Base-by-base conservation (phyloP, 2,113 vertebrate species). In the Engraulis encrasicolus region DNA sequence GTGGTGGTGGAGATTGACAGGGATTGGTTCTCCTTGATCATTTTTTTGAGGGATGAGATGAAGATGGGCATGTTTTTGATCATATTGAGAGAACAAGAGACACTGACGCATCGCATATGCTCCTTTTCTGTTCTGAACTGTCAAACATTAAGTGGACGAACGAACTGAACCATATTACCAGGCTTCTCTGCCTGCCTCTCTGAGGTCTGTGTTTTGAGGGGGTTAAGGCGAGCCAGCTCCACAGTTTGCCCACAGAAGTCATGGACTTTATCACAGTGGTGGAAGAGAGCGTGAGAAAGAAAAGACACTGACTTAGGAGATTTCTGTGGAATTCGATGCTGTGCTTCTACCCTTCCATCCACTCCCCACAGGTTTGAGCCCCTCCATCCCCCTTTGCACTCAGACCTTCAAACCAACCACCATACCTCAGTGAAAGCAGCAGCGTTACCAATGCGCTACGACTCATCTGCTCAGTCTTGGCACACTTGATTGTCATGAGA, bases 241-340 rank as follows among this genome's bases (percentile, higher is more conserved):
- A 34, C 11, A 74, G 2, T 31, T 12, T 34, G 27, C 66, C 66
- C 5, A 74, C 34, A 74, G 66, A 74, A 74, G 66, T 31, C 31
- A 34, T 74, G 66, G 66, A 74, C 66, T n/a, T n/a, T n/a, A 74
- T 11, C 66, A 74, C 66, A 74, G 23, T 74, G 66, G 12, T 15
- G 40, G 40, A 9, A n/a, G n/a, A n/a, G n/a, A n/a, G n/a, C n/a
- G n/a, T n/a, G n/a, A n/a, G n/a, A n/a, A n/a, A n/a, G n/a, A n/a
- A 45, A 45, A 45, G 3, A 34, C 27, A 74, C 23, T 31, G 27
- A 15, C 31, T 74, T 34, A 27, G 17, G 27, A 45, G 40, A 45
- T 27, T 74, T 74, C 66, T 34, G 15, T 74, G 66, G 66, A 74
- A 31, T 74, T 74, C 15, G 27, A 74, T 34, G 66, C 12, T 74